Conservation (phyloP, 2,113 vertebrate genomes). For the Chrysochloris asiatica region DNA sequence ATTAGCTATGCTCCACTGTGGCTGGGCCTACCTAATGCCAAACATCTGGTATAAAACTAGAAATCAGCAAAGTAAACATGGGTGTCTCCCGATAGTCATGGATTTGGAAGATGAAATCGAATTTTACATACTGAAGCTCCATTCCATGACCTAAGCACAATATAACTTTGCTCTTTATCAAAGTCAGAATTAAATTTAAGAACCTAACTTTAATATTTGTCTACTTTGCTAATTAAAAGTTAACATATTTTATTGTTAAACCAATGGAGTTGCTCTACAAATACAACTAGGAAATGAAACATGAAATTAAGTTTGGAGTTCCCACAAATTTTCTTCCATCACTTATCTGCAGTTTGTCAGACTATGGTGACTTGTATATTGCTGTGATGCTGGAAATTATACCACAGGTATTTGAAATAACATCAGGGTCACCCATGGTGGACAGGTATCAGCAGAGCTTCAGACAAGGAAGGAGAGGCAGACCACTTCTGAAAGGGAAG, state of each 20-base stretch:
- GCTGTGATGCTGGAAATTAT: too few species aligned
- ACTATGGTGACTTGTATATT: too few species aligned
- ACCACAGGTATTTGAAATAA: too few species aligned
- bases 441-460: too few species aligned
- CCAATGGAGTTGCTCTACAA: not conserved
- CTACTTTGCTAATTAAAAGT: slow-evolving; percentile 21
- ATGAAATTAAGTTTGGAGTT: not conserved
- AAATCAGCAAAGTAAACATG: not conserved
- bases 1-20: not conserved
- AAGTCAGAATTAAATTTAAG: not conserved
- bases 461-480: too few species aligned
- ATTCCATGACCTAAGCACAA: not conserved
- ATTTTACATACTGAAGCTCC: not conserved
- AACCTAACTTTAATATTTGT: not conserved
- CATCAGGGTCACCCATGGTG: too few species aligned
- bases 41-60: slow-evolving; percentile 8
- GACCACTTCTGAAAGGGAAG: too few species aligned
- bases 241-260: slow-evolving; percentile 8
- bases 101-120: slow-evolving; percentile 19
- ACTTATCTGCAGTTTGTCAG: too few species aligned
- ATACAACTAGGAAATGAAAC: slow-evolving; percentile 18
- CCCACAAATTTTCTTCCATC: not conserved
- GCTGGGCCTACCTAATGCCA: not conserved
- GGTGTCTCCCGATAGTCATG: not conserved
- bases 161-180: not conserved